Conservation (phyloP, 2,113 vertebrate species). For the Pedetes capensis region DNA sequence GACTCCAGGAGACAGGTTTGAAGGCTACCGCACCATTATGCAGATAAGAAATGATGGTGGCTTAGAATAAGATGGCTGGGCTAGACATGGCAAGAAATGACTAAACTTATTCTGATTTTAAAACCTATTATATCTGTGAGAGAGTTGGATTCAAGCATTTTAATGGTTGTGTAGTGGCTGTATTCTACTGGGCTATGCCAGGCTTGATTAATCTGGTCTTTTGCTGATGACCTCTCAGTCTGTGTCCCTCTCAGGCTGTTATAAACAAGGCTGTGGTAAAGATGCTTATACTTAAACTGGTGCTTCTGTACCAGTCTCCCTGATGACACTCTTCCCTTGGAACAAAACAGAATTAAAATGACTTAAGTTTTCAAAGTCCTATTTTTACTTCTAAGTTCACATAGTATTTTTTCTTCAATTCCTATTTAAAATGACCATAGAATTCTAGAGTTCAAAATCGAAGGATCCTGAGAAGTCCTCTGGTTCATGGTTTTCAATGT, state of each 20-base stretch:
- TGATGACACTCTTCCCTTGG: not conserved
- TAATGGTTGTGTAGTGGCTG: not conserved
- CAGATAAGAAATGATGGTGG: not conserved
- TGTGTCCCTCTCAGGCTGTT: not conserved
- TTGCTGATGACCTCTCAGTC: not conserved
- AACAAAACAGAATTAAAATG: not conserved
- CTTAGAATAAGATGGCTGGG: not conserved
- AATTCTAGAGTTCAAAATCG: not conserved
- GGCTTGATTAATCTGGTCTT: not conserved
- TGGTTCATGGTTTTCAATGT: not conserved
- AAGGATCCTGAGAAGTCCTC: not conserved
- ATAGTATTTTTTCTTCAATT: conserved; percentile 1
- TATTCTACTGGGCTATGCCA: not conserved
- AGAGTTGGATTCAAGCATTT: not conserved
- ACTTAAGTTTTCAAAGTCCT: not conserved
- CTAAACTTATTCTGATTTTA: not conserved
- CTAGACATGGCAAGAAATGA: not conserved
- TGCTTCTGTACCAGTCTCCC: not conserved
- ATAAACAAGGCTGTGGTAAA: not conserved
- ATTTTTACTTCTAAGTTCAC: conserved; percentile 13
- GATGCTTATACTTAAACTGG: not conserved
- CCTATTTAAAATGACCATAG: not conserved
- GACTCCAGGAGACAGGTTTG: not conserved
- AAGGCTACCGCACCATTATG: not conserved
- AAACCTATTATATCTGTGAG: not conserved